A percentile compares a stretch with the other conserved stretches of the same genome.
These are phyloP conservation scores for Cyclopterus lumpus DNA, from an alignment of 2,797 vertebrate species.

Conservation along the genomic window DNA sequence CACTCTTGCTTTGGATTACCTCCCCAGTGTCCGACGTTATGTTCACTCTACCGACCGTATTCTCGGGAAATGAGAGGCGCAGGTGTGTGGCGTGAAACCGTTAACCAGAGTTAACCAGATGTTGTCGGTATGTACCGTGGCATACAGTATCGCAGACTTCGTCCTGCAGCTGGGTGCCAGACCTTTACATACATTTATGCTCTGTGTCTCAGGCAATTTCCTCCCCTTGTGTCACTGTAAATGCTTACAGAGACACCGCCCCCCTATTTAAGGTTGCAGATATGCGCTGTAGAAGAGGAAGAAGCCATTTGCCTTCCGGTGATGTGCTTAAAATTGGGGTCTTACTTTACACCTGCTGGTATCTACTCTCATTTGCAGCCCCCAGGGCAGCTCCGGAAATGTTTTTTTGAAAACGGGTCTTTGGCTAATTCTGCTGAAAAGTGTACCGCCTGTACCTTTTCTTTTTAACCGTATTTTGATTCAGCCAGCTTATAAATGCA, in stretches of 20 bases:
- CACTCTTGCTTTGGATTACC: conserved; percentile 40
- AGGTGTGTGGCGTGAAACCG: conserved; percentile 38
- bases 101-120: conserved; percentile 10
- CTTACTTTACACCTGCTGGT: conserved; percentile 80
- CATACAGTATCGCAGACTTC: conserved; percentile 5
- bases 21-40: conserved; percentile 31
- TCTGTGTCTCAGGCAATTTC: conserved; percentile 80
- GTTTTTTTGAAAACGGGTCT: not conserved
- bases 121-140: not conserved
- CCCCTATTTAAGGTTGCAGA: conserved; percentile 70
- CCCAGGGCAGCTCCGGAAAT: conserved; percentile 26
- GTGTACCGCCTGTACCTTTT: conserved; percentile 1
- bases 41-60: conserved; percentile 12
- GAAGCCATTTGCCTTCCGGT: conserved; percentile 70
- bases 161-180: conserved; percentile 78
- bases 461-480: not conserved
- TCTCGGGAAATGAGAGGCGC: conserved; percentile 23
- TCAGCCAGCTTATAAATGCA: not conserved
- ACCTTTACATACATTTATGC: conserved; percentile 73
- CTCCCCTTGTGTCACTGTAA: conserved; percentile 75
- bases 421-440: conserved; percentile 2
- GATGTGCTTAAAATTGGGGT: conserved; percentile 61
- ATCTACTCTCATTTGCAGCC: conserved; percentile 39
- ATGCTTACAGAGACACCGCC: conserved; percentile 72
- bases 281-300: conserved; percentile 54